These are phyloP conservation scores for Alviniconcha marisindica DNA, from an alignment of 1,140 invertebrate genomes.

Conservation along the genomic window DNA sequence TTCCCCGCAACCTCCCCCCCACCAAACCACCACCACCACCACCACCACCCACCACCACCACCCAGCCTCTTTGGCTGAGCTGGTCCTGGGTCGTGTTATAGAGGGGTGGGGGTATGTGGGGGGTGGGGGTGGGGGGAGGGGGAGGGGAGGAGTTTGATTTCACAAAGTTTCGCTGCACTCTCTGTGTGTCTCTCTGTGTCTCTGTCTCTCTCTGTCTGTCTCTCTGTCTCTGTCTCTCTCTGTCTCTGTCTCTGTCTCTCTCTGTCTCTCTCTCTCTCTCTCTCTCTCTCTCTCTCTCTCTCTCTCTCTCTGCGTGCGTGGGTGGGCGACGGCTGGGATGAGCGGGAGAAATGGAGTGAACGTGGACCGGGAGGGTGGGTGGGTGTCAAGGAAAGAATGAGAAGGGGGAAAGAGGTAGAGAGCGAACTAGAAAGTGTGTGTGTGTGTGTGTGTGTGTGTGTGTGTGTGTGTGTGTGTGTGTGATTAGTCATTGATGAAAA, in stretches of 20 bases:
- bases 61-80: too few species aligned
- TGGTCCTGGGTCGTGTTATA: too few species aligned
- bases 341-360: not conserved
- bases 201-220: not conserved
- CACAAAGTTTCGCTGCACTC: not conserved
- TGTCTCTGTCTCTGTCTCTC: constrained; percentile 3
- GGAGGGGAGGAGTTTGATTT: not conserved
- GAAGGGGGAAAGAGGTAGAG: too few species aligned
- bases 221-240: constrained; percentile 12
- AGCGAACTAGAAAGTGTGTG: too few species aligned
- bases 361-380: not conserved
- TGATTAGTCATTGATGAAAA: too few species aligned
- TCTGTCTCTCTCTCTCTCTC: constrained; percentile 6
- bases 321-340: not conserved
- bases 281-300: not conserved
- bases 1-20: too few species aligned
- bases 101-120: too few species aligned
- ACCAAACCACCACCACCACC: too few species aligned
- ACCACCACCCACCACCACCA: too few species aligned
- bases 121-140: not conserved
- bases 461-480: too few species aligned
- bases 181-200: not conserved
- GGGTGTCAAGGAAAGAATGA: too few species aligned
- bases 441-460: too few species aligned
- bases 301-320: not conserved